These are phyloP conservation scores for Peromyscus leucopus DNA, from an alignment of 2,113 vertebrate species.

Conservation along the genomic window DNA sequence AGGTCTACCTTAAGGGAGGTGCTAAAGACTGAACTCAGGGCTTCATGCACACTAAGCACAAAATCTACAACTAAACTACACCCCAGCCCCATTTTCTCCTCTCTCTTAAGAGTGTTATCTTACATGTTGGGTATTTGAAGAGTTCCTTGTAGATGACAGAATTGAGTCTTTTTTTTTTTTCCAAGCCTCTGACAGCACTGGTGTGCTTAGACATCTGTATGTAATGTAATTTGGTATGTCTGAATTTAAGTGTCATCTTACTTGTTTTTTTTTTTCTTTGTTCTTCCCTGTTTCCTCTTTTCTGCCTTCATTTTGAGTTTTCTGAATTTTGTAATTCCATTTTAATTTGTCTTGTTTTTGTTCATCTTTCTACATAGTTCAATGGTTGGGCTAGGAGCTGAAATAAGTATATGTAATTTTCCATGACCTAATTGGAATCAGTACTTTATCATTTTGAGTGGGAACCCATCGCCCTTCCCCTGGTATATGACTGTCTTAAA, in stretches of 20 bases:
- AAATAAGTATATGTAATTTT: neutral
- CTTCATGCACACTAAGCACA: neutral
- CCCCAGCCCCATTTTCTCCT: neutral
- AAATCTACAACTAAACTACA: neutral
- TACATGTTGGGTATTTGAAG: neutral
- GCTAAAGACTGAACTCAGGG: neutral
- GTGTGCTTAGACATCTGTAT: neutral
- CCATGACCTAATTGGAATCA: neutral
- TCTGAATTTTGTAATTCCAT: neutral
- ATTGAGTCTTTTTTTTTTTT: neutral
- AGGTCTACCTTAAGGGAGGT: neutral
- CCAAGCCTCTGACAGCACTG: neutral
- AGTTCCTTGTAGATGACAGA: neutral
- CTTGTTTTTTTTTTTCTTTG: neutral
- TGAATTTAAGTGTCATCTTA: neutral
- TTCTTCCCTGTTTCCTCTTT: slow-evolving; percentile 20
- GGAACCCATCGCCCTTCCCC: neutral
- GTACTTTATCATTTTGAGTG: neutral
- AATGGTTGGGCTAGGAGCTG: neutral
- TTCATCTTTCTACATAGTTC: neutral
- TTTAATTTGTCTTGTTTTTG: neutral
- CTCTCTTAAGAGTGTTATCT: neutral
- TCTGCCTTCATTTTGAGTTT: neutral
- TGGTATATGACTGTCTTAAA: neutral
- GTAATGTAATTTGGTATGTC: neutral